Base-by-base conservation (phyloP, 2,888 invertebrate genomes). In the Parthenolecanium corni region DNA sequence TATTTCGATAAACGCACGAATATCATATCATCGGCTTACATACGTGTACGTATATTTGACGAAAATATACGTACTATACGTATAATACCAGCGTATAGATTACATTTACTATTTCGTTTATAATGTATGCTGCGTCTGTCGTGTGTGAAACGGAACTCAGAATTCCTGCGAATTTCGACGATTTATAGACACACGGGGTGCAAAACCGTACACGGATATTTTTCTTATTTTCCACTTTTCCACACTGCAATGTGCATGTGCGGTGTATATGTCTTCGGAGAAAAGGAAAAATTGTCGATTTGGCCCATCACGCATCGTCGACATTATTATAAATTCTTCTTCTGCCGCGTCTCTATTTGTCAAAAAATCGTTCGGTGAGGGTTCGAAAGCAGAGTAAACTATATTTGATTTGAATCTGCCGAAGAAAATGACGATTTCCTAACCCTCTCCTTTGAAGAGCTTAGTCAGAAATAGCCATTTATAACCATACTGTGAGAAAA, bases 31-130 rank as follows among this genome's bases (percentile, higher is more conserved):
- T 44, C 46, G 44, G 47, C 47, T 52, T 52, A 52, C 52, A 52
- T 52, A 52, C 36, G 52, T 20, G 36, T 31, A 31, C 9, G 31
- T 31, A 31, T 31, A 31, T 31, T 31, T 31, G 31, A 31, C 31
- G 31, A 31, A 31, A 31, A 31, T 31, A 31, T 31, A 31, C 31
- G 31, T 31, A 6, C 31, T 46, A 57, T 46, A 57, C 24, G 31
- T 46, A 46, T n/a, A 44, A 23, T 21, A 57, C 46, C 44, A 24
- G 47, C 57, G 57, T 46, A 57, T 57, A 57, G 44, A 47, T 57
- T 42, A 42, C 47, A 57, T 57, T 57, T 47, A 47, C 57, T 42
- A 47, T 57, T 31, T 57, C 57, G 57, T 57, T 57, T 46, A 57
- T 57, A 57, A 57, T 57, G 46, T 57, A 57, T 24, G 46, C 46